Evolutionary conservation across 1,140 invertebrate genomes (phyloP), one percentile per base, ranked within the genome.

Genomic region (Caenorhabditis tropicalis): DNA sequence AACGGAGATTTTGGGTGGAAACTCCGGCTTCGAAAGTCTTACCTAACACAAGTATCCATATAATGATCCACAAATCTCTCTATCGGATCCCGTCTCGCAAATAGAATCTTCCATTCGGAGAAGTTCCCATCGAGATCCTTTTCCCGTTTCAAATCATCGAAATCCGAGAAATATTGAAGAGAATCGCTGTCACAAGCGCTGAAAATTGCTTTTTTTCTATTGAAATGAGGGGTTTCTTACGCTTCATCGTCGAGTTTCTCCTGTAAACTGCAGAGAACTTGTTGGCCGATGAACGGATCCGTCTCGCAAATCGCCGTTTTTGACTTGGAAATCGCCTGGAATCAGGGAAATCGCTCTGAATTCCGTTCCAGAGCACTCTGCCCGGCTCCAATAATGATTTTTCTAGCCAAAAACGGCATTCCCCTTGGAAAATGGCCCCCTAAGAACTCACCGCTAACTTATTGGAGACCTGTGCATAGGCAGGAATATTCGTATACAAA

Each of bases 41-140:
- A 65, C 58, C 58, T 65, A 19, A 65, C 58, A 65, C 58, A 65
- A 4, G 16, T 12, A 36, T 65, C 58, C 58, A 65, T 65, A 36
- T 16, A 65, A 36, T 65, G 58, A 65, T 65, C 58, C 10, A 65
- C 31, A 36, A 65, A 65, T 65, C 33, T 10, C 16, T 65, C 58
- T 6, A 65, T 65, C 4, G 58, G 58, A 65, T 65, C 58, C 16
- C 31, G 2, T n/a, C 29, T 65, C 7, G 58, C n/a, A 19, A 65
- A 65, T 36, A 65, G 24, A 36, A 65, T 19, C 24, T 33, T 65
- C 58, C 58, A 65, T 5, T n/a, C 24, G 7, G 58, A 36, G 9
- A 65, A 36, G 31, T 65, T 65, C 24, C 12, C 12, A 36, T 65
- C 31, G 12, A 65, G 24, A 3, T 36, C 29, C 2, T 65, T 33